Base-by-base conservation (phyloP, 2,888 invertebrate species). In the Rhingia campestris region DNA sequence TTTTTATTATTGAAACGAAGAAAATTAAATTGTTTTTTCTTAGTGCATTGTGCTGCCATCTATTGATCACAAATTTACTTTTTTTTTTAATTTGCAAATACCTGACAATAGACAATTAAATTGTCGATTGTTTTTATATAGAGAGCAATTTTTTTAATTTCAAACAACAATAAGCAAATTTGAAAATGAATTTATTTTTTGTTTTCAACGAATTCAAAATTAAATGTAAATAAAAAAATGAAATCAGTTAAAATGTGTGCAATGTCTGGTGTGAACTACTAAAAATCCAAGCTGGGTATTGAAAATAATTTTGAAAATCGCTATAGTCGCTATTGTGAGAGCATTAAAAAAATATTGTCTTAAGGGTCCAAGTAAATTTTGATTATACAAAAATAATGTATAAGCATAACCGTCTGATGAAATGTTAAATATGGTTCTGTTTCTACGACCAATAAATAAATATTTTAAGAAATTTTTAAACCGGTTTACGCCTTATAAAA, bases 251-350 rank as follows among this genome's bases (percentile, higher is more conserved):
- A 77, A 82, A 67, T 82, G 81, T 82, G 81, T 77, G 77, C 81
- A 77, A 77, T 82, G 77, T 82, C 81, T 82, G 81, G 81, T 82
- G 81, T 82, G 81, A 82, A 77, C 58, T 82, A 77, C 81, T 82
- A 82, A 82, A 76, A 1, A 63, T 39, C 3, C 33, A 74, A 63
- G 54, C 51, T 22, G 1, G 22, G 22, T 22, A 22, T 22, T 22
- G 2, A 2, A 22, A 22, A 22, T 22, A 22, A 22, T 2, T 22
- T 22, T 22, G 22, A 22, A 22, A 22, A 22, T 22, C 22, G 2
- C 22, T 22, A 22, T n/a, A n/a, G n/a, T n/a, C n/a, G n/a, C n/a
- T n/a, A n/a, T n/a, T n/a, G n/a, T n/a, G n/a, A n/a, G n/a, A n/a
- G n/a, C n/a, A n/a, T n/a, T n/a, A n/a, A n/a, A n/a, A 22, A 22